Conservation (phyloP, 23 tunicate species). For the Ascidia mentula region DNA sequence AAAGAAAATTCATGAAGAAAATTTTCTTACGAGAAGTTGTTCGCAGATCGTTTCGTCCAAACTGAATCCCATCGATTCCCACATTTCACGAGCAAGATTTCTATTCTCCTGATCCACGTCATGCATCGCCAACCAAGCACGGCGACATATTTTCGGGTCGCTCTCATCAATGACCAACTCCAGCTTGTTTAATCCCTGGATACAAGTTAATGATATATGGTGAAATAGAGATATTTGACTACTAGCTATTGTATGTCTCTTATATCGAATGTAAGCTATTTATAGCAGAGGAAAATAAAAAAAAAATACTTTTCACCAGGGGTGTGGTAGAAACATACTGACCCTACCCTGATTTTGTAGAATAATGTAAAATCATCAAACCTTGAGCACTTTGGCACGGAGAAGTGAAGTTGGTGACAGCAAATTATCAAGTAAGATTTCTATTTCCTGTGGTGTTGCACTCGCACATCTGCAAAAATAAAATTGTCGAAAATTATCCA, state of each 20-base stretch:
- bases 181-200: conserved; percentile 33
- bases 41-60: conserved; percentile 31
- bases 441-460: conserved; percentile 36
- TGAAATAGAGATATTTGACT: no score
- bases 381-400: conserved; percentile 49
- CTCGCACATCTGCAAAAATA: background rate
- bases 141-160: conserved; percentile 25
- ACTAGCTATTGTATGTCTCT: no score
- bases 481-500: no score
- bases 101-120: conserved; percentile 47
- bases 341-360: no score
- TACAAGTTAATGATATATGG: no score
- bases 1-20: no score
- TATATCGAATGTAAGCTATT: no score
- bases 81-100: conserved; percentile 47
- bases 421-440: conserved; percentile 41
- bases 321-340: no score
- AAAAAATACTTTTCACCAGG: no score
- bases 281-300: no score
- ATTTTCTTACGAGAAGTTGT: conserved; percentile 44
- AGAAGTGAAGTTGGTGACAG: conserved; percentile 47
- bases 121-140: conserved; percentile 79
- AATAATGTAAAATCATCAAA: no score
- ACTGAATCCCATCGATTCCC: conserved; percentile 45
- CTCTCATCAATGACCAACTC: background rate